Evolutionary conservation across 2,113 vertebrate species (phyloP).

Genomic region (Crotalus horridus): DNA sequence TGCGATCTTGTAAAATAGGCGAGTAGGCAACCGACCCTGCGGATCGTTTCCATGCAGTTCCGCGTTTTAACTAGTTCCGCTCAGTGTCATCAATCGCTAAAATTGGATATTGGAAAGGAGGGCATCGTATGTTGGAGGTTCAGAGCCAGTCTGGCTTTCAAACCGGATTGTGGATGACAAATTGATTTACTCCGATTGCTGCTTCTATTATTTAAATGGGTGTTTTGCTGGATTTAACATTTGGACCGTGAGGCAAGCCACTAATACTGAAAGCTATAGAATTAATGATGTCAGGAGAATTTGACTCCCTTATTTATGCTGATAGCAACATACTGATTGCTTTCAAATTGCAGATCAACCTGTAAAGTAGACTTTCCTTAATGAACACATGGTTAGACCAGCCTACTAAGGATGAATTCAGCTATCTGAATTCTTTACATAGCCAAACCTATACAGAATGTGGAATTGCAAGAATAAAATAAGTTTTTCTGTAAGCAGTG

Average conservation of each 20-base stretch:
- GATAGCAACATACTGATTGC: background rate
- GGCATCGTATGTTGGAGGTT: background rate
- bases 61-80: too few relatives aligned
- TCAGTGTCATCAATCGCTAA: background rate
- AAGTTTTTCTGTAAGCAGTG: background rate
- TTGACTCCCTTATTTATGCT: background rate
- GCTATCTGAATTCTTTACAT: background rate
- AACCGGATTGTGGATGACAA: background rate
- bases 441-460: background rate
- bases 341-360: background rate
- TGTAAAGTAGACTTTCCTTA: background rate
- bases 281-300: background rate
- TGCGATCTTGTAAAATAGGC: background rate
- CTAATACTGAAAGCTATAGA: background rate
- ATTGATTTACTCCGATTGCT: background rate
- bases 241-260: background rate
- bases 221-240: background rate
- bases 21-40: too few relatives aligned
- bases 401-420: background rate
- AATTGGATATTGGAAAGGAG: background rate
- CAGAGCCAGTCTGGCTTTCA: background rate
- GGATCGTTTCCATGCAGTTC: background rate
- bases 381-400: background rate
- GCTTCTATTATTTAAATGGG: background rate
- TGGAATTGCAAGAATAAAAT: background rate